These are phyloP conservation scores for Palythoa caribaeorum DNA, from an alignment of 92 coral and sea anemone genomes.

Conservation along the genomic window DNA sequence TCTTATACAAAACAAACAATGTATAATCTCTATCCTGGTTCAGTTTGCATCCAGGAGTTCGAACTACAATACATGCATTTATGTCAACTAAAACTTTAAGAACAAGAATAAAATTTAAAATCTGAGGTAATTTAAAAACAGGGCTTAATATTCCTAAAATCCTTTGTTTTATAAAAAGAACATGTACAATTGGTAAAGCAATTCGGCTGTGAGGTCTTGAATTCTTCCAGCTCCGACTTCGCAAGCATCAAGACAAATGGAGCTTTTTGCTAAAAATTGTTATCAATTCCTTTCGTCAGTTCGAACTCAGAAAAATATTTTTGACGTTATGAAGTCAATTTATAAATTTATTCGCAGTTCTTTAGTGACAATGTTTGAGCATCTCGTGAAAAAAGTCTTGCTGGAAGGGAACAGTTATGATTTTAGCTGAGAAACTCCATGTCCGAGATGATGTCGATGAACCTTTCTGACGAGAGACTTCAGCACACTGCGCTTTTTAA, in stretches of 20 bases:
- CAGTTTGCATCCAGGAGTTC: background rate
- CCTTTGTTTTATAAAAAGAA: background rate
- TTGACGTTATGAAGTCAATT: background rate
- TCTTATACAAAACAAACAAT: constrained; percentile 19
- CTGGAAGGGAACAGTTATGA: background rate
- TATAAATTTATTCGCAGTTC: background rate
- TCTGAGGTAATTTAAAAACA: background rate
- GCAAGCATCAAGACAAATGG: background rate
- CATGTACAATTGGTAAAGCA: background rate
- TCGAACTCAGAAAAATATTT: background rate
- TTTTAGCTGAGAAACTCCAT: background rate
- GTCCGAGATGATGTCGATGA: constrained; percentile 37
- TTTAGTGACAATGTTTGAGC: background rate
- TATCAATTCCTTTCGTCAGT: background rate
- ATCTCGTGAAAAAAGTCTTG: background rate
- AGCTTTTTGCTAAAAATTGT: background rate
- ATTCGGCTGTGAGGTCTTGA: background rate
- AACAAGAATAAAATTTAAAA: no score
- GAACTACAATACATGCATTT: background rate
- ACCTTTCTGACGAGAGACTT: constrained; percentile 35
- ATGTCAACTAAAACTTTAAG: background rate
- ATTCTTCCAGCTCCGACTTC: background rate
- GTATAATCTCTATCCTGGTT: background rate
- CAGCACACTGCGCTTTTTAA: constrained; percentile 35
- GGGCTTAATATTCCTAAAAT: background rate